These are phyloP conservation scores for Cyrtorhinus lividipennis DNA, from an alignment of 1,140 invertebrate species.

Conservation along the genomic window DNA sequence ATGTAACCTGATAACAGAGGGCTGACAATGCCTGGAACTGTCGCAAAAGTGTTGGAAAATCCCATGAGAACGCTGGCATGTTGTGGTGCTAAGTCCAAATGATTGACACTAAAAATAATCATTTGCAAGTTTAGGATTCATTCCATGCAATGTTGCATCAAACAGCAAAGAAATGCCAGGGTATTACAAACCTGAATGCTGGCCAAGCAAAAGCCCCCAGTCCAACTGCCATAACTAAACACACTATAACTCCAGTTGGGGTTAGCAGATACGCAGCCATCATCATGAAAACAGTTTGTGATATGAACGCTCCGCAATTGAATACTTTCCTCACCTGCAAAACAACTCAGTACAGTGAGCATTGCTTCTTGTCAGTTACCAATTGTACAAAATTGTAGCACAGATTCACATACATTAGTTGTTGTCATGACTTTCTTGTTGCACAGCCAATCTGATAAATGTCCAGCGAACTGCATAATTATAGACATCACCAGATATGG, in stretches of 20 bases:
- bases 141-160: too few species aligned
- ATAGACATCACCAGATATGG: conserved; percentile 77
- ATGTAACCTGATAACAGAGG: conserved; percentile 62
- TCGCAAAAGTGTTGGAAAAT: conserved; percentile 71
- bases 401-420: conserved; percentile 37
- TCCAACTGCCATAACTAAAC: conserved; percentile 69
- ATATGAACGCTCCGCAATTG: conserved; percentile 61
- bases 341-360: conserved; percentile 6
- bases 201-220: conserved; percentile 79
- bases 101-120: conserved; percentile 60
- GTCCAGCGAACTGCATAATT: conserved; percentile 59
- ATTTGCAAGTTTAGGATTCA: too few species aligned
- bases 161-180: too few species aligned
- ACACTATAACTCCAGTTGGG: conserved; percentile 49
- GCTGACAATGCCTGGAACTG: conserved; percentile 73
- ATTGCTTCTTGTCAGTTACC: neutral
- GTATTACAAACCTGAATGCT: conserved; percentile 62
- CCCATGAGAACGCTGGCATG: conserved; percentile 72
- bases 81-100: conserved; percentile 70
- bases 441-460: conserved; percentile 62
- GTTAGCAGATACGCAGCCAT: conserved; percentile 51
- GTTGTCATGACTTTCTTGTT: conserved; percentile 46
- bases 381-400: neutral
- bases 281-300: conserved; percentile 73
- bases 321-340: conserved; percentile 49